phyloP scores from a whole-genome alignment of 2,888 invertebrate species.

The Tineola bisselliella region DNA sequence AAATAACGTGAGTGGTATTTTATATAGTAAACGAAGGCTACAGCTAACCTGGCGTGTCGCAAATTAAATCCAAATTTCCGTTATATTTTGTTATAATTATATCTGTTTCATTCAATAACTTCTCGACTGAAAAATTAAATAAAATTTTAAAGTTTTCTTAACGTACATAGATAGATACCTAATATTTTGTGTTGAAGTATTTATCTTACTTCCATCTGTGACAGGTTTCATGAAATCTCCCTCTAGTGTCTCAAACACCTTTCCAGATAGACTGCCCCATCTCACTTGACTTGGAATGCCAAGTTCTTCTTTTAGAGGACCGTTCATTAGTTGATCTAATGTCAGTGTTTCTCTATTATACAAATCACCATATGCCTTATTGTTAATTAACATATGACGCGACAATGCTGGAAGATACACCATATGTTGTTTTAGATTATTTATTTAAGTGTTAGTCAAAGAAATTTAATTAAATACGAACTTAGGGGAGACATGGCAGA shows the following conservation, averaged over 20 bases:
- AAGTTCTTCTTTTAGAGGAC: slow-evolving; percentile 72
- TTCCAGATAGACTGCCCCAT: slow-evolving; percentile 72
- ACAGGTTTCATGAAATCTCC: slow-evolving; percentile 87
- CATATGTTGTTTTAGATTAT: too few relatives aligned
- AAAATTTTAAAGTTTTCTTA: too few relatives aligned
- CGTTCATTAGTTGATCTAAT: slow-evolving; percentile 74
- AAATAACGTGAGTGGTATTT: not conserved
- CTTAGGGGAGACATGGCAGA: not conserved
- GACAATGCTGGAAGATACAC: slow-evolving; percentile 32
- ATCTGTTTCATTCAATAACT: slow-evolving; percentile 72
- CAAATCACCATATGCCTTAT: slow-evolving; percentile 26
- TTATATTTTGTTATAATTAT: slow-evolving; percentile 77
- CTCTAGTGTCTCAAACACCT: slow-evolving; percentile 68
- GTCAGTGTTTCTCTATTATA: slow-evolving; percentile 25
- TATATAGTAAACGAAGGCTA: too few relatives aligned
- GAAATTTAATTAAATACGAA: not conserved
- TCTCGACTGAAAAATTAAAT: slow-evolving; percentile 74
- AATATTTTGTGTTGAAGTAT: not conserved
- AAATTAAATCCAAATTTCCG: slow-evolving; percentile 86
- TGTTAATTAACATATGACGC: slow-evolving; percentile 39
- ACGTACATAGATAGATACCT: too few relatives aligned
- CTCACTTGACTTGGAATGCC: slow-evolving; percentile 65
- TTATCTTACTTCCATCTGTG: slow-evolving; percentile 55
- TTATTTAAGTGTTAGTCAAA: too few relatives aligned
- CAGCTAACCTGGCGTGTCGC: slow-evolving; percentile 77